Conservation (phyloP, 2,113 vertebrate genomes). For the Rallus limicola region DNA sequence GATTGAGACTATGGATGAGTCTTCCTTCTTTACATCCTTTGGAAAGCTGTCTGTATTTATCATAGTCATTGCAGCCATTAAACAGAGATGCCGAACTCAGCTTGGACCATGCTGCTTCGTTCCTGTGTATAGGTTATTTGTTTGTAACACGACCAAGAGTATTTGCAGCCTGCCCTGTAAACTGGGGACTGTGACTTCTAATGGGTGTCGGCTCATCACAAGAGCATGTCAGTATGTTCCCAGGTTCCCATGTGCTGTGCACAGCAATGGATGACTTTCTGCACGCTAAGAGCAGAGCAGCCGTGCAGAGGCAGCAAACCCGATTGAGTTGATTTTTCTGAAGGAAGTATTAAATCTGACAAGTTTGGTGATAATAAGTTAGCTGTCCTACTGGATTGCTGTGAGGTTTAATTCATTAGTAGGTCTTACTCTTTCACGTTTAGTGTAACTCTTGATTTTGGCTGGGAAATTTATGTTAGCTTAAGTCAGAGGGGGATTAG, state of each 20-base stretch:
- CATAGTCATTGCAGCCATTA: background rate
- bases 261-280: background rate
- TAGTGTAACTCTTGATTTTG: background rate
- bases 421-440: background rate
- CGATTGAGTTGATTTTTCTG: background rate
- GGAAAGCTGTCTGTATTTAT: background rate
- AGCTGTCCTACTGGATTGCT: background rate
- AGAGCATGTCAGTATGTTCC: background rate
- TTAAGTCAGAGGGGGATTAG: background rate
- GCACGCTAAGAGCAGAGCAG: background rate
- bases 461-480: background rate
- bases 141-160: background rate
- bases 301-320: background rate
- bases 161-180: background rate
- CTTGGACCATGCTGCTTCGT: background rate
- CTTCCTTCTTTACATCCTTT: background rate
- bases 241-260: fast-evolving
- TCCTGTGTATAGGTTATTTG: background rate
- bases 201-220: background rate
- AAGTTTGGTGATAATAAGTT: background rate
- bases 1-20: background rate
- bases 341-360: background rate
- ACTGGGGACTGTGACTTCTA: background rate
- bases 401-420: background rate
- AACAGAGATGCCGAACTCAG: background rate